phyloP scores from a whole-genome alignment of 2,113 vertebrate species.

The Apaloderma vittatum region DNA sequence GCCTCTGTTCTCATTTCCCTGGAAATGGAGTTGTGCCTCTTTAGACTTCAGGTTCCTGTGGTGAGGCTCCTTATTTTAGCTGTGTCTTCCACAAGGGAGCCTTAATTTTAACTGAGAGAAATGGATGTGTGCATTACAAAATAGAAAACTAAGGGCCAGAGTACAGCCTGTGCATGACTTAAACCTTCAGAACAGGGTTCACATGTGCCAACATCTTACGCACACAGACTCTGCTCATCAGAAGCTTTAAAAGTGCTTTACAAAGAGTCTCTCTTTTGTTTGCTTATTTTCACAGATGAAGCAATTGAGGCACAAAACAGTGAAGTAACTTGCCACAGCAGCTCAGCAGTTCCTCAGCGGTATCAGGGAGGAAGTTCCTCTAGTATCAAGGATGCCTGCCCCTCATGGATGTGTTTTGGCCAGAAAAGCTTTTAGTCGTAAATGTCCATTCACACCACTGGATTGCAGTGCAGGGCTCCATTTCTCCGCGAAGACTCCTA shows the following conservation, averaged over 20 bases:
- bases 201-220: background rate
- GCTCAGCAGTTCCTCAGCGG: background rate
- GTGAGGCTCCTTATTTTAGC: background rate
- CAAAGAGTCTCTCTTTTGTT: background rate
- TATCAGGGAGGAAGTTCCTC: background rate
- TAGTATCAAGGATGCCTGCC: background rate
- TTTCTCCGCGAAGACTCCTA: constrained; percentile 39
- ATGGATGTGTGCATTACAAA: background rate
- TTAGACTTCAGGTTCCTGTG: background rate
- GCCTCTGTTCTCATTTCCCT: background rate
- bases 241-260: constrained; percentile 7
- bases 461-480: background rate
- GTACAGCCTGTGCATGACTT: background rate
- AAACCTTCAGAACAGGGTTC: background rate
- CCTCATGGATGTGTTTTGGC: background rate
- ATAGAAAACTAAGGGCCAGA: background rate
- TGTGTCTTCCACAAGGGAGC: background rate
- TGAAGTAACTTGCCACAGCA: background rate
- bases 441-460: background rate
- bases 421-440: background rate
- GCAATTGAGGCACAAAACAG: background rate
- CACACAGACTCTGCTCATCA: background rate
- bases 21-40: background rate
- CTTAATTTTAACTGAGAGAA: constrained; percentile 21
- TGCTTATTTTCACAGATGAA: background rate